Conservation (phyloP, 2,113 vertebrate genomes). For the Mormyrus iriodes region DNA sequence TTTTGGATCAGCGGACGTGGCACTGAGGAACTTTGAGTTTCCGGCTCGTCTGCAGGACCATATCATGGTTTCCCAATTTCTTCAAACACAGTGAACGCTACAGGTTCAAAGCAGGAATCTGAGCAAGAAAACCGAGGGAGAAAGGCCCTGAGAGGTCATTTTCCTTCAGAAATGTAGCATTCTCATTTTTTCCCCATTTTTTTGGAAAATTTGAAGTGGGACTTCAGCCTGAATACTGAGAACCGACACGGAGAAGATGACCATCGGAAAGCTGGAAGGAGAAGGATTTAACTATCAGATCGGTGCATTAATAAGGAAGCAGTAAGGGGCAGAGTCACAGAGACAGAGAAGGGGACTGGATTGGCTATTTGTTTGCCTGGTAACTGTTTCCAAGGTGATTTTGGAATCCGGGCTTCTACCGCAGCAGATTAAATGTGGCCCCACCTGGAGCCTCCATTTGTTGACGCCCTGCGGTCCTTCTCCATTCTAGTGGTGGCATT, state of each 20-base stretch:
- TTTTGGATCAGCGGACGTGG: not conserved
- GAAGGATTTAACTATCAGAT: not conserved
- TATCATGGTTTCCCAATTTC: too few species aligned
- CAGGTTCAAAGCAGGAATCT: slow-evolving; percentile 14
- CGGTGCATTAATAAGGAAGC: slow-evolving; percentile 4
- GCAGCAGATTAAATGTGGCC: not conserved
- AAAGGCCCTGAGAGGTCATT: not conserved
- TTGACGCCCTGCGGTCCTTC: not conserved
- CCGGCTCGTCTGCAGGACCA: not conserved
- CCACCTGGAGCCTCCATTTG: not conserved
- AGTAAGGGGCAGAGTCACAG: slow-evolving; percentile 2
- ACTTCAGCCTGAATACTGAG: not conserved
- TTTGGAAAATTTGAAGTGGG: too few species aligned
- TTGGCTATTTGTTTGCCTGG: not conserved
- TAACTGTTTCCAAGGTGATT: slow-evolving; percentile 7
- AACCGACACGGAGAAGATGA: not conserved
- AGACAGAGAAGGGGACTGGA: slow-evolving; percentile 29
- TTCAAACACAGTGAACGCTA: not conserved
- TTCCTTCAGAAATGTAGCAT: not conserved
- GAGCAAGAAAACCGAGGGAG: not conserved
- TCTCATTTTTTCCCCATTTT: not conserved
- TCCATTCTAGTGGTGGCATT: not conserved
- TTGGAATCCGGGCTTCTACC: slow-evolving; percentile 5
- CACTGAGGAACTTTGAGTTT: not conserved
- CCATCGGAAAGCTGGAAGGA: not conserved